Evolutionary conservation across 2,797 vertebrate species (phyloP).

Genomic region (Choloepus didactylus): DNA sequence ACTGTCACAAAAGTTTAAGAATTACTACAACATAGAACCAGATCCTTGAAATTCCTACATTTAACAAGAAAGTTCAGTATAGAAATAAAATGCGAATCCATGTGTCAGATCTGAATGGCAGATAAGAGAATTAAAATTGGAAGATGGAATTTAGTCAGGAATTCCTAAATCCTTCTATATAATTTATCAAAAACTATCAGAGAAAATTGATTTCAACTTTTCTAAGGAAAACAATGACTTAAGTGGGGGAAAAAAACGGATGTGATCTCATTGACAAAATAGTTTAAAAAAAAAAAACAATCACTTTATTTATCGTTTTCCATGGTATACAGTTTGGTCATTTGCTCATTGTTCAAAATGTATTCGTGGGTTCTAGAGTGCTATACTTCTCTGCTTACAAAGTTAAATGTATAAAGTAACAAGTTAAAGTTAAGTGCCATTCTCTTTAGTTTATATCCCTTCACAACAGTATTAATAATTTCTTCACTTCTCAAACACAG

Average conservation of each 20-base stretch:
- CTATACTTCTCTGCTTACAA: background rate
- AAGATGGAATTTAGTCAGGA: slow-evolving; percentile 25
- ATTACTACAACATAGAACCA: slow-evolving; percentile 24
- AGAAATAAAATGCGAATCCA: slow-evolving; percentile 52
- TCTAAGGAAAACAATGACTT: slow-evolving; percentile 41
- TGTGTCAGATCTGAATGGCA: background rate
- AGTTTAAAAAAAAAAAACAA: background rate
- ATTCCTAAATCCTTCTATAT: slow-evolving; percentile 11
- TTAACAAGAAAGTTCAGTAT: slow-evolving; percentile 43
- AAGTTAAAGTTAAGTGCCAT: slow-evolving; percentile 23
- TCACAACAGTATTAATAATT: slow-evolving; percentile 32
- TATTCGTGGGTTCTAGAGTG: slow-evolving; percentile 20
- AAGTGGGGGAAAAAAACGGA: background rate
- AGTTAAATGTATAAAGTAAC: slow-evolving; percentile 41
- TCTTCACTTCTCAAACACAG: slow-evolving; percentile 41
- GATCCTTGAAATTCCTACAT: background rate
- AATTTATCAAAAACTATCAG: slow-evolving; percentile 44
- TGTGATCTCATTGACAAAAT: background rate
- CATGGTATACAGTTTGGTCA: background rate
- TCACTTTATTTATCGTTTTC: slow-evolving; percentile 9
- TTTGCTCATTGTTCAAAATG: slow-evolving; percentile 30
- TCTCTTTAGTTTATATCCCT: slow-evolving; percentile 65
- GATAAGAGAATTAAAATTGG: slow-evolving; percentile 49
- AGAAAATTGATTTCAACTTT: slow-evolving; percentile 58
- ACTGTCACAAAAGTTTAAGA: background rate